phyloP scores from a whole-genome alignment of 2,113 vertebrate species.

The Parus major region DNA sequence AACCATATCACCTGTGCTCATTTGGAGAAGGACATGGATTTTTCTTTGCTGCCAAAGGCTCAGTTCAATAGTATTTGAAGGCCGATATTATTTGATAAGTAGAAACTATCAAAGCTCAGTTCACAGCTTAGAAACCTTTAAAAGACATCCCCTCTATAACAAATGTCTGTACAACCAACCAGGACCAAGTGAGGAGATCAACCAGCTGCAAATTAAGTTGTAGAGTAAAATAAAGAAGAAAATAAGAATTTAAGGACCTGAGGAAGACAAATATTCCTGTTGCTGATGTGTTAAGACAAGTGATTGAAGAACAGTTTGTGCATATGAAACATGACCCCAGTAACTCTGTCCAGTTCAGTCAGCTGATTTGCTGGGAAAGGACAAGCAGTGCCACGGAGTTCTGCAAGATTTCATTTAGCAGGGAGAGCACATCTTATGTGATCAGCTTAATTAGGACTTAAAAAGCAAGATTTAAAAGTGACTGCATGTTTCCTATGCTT shows the following conservation, averaged over 20 bases:
- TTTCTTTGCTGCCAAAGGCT: neutral
- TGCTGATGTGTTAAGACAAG: neutral
- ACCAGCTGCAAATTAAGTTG: neutral
- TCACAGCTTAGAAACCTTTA: neutral
- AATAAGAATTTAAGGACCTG: neutral
- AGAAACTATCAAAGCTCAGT: neutral
- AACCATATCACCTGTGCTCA: neutral
- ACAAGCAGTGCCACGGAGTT: neutral
- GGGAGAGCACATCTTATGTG: neutral
- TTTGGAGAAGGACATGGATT: neutral
- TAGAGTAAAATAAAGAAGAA: neutral
- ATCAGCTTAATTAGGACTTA: neutral
- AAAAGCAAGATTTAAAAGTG: neutral
- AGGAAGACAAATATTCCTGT: neutral
- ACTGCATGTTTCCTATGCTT: neutral
- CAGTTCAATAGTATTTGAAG: neutral
- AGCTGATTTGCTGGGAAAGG: neutral
- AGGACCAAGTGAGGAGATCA: neutral
- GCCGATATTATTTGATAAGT: neutral
- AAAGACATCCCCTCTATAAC: neutral
- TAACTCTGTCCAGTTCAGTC: neutral
- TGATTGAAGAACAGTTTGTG: neutral
- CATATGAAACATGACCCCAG: neutral
- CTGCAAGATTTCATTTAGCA: neutral
- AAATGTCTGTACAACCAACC: neutral